Evolutionary conservation across 2,888 invertebrate species (phyloP), one percentile per base, ranked within the genome.

Genomic region (Osmoderma eremita): DNA sequence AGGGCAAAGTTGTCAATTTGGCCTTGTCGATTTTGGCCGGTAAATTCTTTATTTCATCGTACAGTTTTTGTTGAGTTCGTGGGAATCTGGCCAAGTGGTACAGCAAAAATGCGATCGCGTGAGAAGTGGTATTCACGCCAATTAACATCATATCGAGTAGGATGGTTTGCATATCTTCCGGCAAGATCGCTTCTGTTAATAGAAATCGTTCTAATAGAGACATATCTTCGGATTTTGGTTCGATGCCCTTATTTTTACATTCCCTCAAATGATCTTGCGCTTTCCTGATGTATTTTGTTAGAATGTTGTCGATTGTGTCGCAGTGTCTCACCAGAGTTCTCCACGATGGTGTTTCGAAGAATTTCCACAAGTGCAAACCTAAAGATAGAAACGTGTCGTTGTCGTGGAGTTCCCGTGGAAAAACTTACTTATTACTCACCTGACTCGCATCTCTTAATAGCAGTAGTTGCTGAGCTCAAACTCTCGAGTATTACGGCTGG

Each of bases 21-120:
- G 77, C 74, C 41, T 78, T 78, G 4, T 72, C 73, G 1, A 71
- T 68, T 51, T 79, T 80, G 0, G 80, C 74, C 41, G 78, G 72
- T 3, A 71, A 56, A 15, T 71, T 71, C 38, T 77, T 77, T 18
- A 90, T 81, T 82, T 92, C 92, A n/a, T 87, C 83, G 70, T 84
- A 84, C 0, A 91, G 80, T 65, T 81, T 82, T 63, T 85, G 85
- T 78, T 92, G 92, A 5, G 84, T 83, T 66, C 86, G 84, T 48
- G 88, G 88, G 77, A 88, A 86, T 71, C 85, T 87, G 0, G 91
- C 88, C 72, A 93, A 79, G 74, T 88, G 86, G 76, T 91, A 92
- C 64, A 92, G 73, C 24, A 89, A 75, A 75, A 90, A 90, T 0
- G 87, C 84, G 75, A 86, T 84, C 1, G 88, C 85, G 69, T 88